A percentile compares a stretch with the other conserved stretches of the same genome.
phyloP scores from a whole-genome alignment of 1,140 invertebrate genomes.

The Drosophila ironensis region DNA sequence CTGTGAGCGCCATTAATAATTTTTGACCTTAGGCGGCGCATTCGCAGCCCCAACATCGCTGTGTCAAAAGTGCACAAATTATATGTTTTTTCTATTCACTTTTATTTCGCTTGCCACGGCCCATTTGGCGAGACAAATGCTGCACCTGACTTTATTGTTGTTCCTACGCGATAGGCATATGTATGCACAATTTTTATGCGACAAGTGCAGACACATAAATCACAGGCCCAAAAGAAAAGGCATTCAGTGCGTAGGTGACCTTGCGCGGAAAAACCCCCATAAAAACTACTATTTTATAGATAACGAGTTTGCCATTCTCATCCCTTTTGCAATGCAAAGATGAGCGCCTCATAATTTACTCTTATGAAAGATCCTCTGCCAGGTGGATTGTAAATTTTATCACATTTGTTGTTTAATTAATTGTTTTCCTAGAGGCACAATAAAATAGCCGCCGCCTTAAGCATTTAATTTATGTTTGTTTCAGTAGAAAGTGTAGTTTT shows the following conservation, averaged over 20 bases:
- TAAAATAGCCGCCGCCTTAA: too few species aligned
- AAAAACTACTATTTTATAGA: background rate
- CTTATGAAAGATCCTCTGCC: too few species aligned
- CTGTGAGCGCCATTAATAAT: background rate
- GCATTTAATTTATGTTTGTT: too few species aligned
- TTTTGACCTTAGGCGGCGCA: background rate
- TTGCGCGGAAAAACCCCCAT: background rate
- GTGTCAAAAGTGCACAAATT: conserved; percentile 8
- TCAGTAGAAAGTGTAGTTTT: too few species aligned
- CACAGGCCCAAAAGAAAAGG: conserved; percentile 10
- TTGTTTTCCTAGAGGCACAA: too few species aligned
- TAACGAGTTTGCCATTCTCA: too few species aligned
- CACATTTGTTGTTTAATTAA: too few species aligned
- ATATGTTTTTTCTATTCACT: background rate
- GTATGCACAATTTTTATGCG: background rate
- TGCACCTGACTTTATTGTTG: conserved; percentile 11
- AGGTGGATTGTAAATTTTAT: too few species aligned
- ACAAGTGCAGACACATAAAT: conserved; percentile 28
- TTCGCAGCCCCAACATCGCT: background rate
- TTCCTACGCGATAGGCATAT: background rate
- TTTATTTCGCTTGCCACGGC: too few species aligned
- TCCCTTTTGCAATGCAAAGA: too few species aligned
- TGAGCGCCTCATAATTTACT: too few species aligned
- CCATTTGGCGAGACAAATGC: conserved; percentile 1
- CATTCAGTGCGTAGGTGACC: conserved; percentile 8